Percentiles rank a stretch among this genome's conserved stretches.
Evolutionary conservation across 2,797 vertebrate genomes (phyloP).

Genomic region (Zenarchopterus dispar): DNA sequence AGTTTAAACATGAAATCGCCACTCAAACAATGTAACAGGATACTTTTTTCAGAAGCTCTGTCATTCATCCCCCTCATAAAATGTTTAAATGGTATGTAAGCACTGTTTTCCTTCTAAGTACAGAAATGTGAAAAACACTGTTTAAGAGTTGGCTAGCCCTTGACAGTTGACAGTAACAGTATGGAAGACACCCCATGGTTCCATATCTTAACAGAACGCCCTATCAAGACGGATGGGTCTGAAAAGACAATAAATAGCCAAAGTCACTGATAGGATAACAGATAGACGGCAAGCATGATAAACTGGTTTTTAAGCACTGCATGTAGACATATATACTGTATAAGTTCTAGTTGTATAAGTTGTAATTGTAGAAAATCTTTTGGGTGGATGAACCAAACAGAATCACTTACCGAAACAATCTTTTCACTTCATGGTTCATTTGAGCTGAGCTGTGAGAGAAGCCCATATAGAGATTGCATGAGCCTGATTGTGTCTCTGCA

Average conservation of each 20-base stretch:
- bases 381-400: too few species aligned
- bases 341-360: too few species aligned
- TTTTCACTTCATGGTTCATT: too few species aligned
- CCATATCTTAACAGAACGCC: slow-evolving; percentile 64
- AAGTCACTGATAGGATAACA: slow-evolving; percentile 65
- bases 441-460: too few species aligned
- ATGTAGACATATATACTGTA: slow-evolving; percentile 13
- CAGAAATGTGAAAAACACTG: slow-evolving; percentile 4
- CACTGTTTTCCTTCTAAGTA: background rate
- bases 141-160: slow-evolving; percentile 18
- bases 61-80: background rate
- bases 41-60: background rate
- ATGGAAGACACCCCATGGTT: slow-evolving; percentile 70
- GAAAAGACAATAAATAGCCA: slow-evolving; percentile 56
- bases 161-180: slow-evolving; percentile 75
- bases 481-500: too few species aligned
- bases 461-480: too few species aligned
- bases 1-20: slow-evolving; percentile 26
- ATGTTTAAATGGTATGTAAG: background rate
- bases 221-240: slow-evolving; percentile 77
- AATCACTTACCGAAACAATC: too few species aligned
- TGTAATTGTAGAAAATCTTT: too few species aligned
- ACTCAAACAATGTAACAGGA: slow-evolving; percentile 8
- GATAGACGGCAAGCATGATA: slow-evolving; percentile 64
- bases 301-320: slow-evolving; percentile 38